These are phyloP conservation scores for Catharus ustulatus DNA, from an alignment of 2,797 vertebrate species.

Conservation along the genomic window DNA sequence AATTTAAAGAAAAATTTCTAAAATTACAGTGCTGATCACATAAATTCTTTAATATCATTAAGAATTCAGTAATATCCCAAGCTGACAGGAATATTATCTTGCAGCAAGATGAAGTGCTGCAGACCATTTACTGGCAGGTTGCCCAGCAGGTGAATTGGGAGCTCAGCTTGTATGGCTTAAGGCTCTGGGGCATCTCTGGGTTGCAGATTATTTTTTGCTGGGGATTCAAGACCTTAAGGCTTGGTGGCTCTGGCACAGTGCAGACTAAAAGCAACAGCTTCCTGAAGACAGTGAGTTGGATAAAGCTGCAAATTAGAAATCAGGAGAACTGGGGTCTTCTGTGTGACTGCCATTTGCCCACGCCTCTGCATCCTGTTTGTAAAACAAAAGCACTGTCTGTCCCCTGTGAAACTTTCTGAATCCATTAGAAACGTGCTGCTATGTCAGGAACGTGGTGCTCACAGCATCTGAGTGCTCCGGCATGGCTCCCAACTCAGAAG, in stretches of 20 bases:
- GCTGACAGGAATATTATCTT: not conserved
- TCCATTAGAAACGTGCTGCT: not conserved
- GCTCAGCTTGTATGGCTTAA: not conserved
- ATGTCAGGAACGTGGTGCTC: accelerated
- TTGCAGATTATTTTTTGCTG: not conserved
- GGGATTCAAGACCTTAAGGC: not conserved
- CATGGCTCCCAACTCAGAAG: not conserved
- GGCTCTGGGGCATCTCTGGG: not conserved
- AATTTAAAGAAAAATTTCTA: not conserved
- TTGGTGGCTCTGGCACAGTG: not conserved
- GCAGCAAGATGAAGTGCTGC: not conserved
- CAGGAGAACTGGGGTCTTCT: not conserved
- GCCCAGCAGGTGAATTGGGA: not conserved
- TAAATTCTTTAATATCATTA: conserved; percentile 4
- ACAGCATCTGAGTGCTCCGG: accelerated
- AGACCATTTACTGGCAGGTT: not conserved
- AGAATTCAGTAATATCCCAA: not conserved
- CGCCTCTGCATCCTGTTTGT: not conserved
- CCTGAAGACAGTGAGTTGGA: not conserved
- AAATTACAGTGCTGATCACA: not conserved
- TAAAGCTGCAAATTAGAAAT: not conserved
- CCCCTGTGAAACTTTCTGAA: not conserved
- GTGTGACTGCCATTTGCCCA: not conserved
- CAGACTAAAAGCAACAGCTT: not conserved
- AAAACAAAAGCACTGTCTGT: not conserved